phyloP scores from a whole-genome alignment of 2,888 invertebrate genomes.

The Horisme vitalbata region DNA sequence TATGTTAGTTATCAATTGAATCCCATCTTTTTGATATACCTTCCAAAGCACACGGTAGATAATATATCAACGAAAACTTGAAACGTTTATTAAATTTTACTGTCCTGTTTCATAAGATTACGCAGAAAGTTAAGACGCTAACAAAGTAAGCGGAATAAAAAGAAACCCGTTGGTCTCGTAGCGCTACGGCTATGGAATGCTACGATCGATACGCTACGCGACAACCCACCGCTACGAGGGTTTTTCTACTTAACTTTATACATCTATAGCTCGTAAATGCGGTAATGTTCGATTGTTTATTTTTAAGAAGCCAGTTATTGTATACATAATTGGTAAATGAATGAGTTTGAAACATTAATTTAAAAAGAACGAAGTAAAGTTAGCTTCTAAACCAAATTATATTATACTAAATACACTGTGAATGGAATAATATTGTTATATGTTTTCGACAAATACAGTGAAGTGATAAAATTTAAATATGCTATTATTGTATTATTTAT shows the following conservation, averaged over 20 bases:
- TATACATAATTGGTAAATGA: no score
- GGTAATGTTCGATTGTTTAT: slow-evolving; percentile 22
- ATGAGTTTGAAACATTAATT: no score
- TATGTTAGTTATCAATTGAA: no score
- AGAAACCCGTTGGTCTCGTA: slow-evolving; percentile 57
- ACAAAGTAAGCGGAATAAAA: slow-evolving; percentile 49
- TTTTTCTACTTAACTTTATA: slow-evolving; percentile 52
- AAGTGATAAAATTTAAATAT: no score
- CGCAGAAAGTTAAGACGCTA: slow-evolving; percentile 28
- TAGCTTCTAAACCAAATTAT: no score
- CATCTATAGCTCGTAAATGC: slow-evolving; percentile 33
- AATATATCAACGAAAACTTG: not conserved
- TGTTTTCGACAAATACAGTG: no score
- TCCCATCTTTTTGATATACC: no score
- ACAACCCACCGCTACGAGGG: slow-evolving; percentile 66
- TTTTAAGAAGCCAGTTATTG: slow-evolving; percentile 1
- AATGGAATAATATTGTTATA: no score
- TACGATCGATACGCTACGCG: slow-evolving; percentile 78
- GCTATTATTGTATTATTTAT: no score
- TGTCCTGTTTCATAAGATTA: slow-evolving; percentile 14
- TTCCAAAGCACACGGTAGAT: no score
- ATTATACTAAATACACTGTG: no score
- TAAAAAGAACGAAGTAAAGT: no score
- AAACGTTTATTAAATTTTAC: not conserved
- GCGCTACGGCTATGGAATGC: slow-evolving; percentile 64